Evolutionary conservation across 2,888 invertebrate genomes (phyloP).

Genomic region (Zonitis immaculata): DNA sequence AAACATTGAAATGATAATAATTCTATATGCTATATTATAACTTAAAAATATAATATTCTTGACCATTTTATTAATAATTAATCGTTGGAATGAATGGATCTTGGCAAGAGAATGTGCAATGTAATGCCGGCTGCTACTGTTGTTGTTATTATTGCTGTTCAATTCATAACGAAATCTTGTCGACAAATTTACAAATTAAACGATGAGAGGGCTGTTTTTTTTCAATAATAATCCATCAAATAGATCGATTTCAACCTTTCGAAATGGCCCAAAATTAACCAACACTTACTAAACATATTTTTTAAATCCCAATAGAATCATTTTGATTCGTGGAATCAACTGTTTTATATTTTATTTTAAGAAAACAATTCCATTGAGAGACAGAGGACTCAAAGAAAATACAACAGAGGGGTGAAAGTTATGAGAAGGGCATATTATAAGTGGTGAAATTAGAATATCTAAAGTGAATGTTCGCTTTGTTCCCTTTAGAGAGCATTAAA

Average conservation of each 20-base stretch:
- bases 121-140: conserved; percentile 30
- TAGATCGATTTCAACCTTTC: conserved; percentile 9
- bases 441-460: conserved; percentile 39
- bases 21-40: neutral
- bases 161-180: neutral
- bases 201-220: conserved; percentile 30
- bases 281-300: neutral
- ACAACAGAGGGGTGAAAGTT: conserved; percentile 34
- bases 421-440: conserved; percentile 1
- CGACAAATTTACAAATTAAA: conserved; percentile 26
- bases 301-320: neutral
- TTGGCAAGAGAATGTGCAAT: conserved; percentile 19
- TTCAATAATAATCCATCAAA: conserved; percentile 28
- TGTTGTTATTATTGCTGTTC: conserved; percentile 9
- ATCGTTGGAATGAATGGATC: conserved; percentile 1
- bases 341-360: neutral
- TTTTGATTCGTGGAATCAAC: neutral
- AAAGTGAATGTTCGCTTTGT: conserved; percentile 39
- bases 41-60: neutral
- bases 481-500: conserved; percentile 40
- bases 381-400: conserved; percentile 31
- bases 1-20: neutral
- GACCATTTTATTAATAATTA: neutral
- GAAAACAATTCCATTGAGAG: neutral
- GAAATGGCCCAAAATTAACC: conserved; percentile 11